Evolutionary conservation across 2,888 invertebrate genomes (phyloP), one percentile per base, ranked within the genome.

Genomic region (Drosophila macrothrix): DNA sequence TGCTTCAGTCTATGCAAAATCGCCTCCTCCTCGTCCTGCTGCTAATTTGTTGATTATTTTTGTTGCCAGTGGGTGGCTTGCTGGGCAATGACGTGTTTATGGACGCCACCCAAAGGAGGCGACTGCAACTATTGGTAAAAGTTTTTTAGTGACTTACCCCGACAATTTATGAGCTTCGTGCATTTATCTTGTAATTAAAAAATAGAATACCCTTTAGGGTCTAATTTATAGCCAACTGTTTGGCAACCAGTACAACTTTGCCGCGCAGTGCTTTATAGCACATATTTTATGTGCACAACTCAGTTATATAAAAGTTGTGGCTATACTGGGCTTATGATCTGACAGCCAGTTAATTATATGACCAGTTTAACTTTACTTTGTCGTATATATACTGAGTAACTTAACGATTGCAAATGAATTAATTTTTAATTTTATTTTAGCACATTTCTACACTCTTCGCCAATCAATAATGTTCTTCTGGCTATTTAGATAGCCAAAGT

Each of bases 161-260:
- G 62, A 59, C 52, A 84, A 85, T 85, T 85, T 88, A 83, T 83
- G 90, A 55, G 62, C 75, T 1, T 10, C 16, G 49, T 72, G 69
- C 81, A 85, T 87, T 88, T 81, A 87, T 76, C 74, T 73, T 65
- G 88, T 83, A 87, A 87, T 87, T 87, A 87, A 76, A 87, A 90
- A 90, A 77, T 37, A 63, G 68, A 73, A 72, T 60, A 67, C 72
- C 41, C 68, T 76, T 77, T 80, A 78, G 73, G 77, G 73, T 65
- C 72, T 80, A 78, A 90, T 88, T 90, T 88, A 87, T 85, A 60
- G 46, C 46, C 67, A 72, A 52, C 16, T 9, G 64, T 53, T 46
- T 41, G 58, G 58, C 37, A 19, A 33, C 12, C 54, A 63, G 25
- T 28, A 28, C 5, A 19, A 53, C 69, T 28, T 50, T 6, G 16